Evolutionary conservation across 2,888 invertebrate genomes (phyloP).

Genomic region (Harpalus rubripes): DNA sequence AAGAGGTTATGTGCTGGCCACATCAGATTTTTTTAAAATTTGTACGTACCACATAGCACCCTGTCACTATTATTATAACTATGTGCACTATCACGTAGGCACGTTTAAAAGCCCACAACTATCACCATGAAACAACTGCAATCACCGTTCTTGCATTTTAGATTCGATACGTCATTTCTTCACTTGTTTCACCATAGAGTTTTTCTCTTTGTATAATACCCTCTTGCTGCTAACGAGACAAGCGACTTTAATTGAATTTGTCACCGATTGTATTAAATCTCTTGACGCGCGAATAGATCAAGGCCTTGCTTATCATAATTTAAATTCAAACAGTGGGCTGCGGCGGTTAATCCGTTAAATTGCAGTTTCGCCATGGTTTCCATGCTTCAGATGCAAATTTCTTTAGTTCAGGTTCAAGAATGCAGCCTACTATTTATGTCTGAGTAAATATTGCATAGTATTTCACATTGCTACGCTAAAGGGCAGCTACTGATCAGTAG

Average conservation of each 20-base stretch:
- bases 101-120: neutral
- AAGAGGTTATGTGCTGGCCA: no score
- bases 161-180: constrained; percentile 30
- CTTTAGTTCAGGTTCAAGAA: constrained; percentile 33
- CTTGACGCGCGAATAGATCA: constrained; percentile 39
- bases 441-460: constrained; percentile 22
- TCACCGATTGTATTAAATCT: constrained; percentile 23
- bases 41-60: no score
- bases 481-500: constrained; percentile 42
- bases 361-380: constrained; percentile 33
- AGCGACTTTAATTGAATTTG: constrained; percentile 31
- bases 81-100: neutral
- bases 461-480: constrained; percentile 18
- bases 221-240: constrained; percentile 34
- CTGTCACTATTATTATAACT: no score
- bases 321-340: constrained; percentile 51
- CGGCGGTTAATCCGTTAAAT: constrained; percentile 28
- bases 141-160: constrained; percentile 4
- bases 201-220: constrained; percentile 5
- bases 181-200: constrained; percentile 6
- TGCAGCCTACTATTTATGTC: constrained; percentile 21
- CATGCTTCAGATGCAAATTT: constrained; percentile 44
- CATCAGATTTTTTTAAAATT: no score
- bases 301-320: constrained; percentile 38
- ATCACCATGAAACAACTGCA: neutral